Base-by-base conservation (phyloP, 2,888 invertebrate genomes). In the Drosophila macrospina region DNA sequence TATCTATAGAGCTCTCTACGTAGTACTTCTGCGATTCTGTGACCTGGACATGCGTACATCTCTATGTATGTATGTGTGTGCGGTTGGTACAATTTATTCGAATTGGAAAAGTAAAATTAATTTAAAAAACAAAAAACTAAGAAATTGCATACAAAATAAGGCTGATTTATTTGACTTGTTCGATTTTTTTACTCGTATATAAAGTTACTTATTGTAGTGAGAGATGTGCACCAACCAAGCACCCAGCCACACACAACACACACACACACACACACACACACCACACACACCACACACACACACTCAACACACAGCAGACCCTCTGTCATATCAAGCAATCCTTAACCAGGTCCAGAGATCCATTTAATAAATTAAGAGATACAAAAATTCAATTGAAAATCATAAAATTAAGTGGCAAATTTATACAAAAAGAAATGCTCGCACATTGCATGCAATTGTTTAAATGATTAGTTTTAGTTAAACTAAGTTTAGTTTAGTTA, bases 161-260 rank as follows among this genome's bases (percentile, higher is more conserved):
- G 83, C 83, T 83, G 83, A 83, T 83, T 83, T 87, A 83, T 89
- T 83, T 83, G 83, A 83, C 89, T 84, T 69, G 87, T 89, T 83
- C 87, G 68, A n/a, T 88, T 88, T 83, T 55, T 86, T 68, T 56
- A 75, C 60, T 56, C 68, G 62, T 72, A 74, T 61, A 60, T 72
- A 45, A 51, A 57, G n/a, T 54, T 79, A 42, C 32, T 42, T 32
- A 69, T 54, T 61, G 56, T 57, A 69, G 63, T 69, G 72, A 37
- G 55, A 44, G 32, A 41, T 45, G 20, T 28, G 42, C 61, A 41
- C 56, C 44, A 47, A 11, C 24, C 51, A 50, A 39, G 24, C 55
- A 34, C 20, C 1, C 20, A 20, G 20, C 20, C 20, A 20, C 50
- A 50, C 48, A 59, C 63, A 30, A 51, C 5, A 16, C 51, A 39